phyloP scores from a whole-genome alignment of 2,888 invertebrate genomes.

The Stenodera caucasica region DNA sequence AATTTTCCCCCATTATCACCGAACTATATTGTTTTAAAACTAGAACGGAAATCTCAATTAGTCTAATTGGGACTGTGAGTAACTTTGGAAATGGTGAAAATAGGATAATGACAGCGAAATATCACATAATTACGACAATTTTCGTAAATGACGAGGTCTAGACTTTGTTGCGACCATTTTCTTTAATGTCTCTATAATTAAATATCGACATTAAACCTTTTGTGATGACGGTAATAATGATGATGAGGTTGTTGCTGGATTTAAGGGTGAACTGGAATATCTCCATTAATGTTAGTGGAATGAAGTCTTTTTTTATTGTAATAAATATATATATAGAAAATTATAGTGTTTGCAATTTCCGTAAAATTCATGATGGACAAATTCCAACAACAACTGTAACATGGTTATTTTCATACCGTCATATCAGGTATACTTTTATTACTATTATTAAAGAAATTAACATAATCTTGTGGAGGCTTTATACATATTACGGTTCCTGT shows the following conservation, averaged over 20 bases:
- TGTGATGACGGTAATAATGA: not conserved
- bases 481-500: slow-evolving; percentile 12
- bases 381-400: slow-evolving; percentile 21
- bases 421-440: slow-evolving; percentile 36
- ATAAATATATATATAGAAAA: not conserved
- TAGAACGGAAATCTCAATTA: no score
- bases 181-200: not conserved
- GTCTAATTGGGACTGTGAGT: no score
- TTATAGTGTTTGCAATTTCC: slow-evolving; percentile 4
- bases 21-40: no score
- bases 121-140: slow-evolving; percentile 31
- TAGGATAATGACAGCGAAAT: not conserved
- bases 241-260: not conserved
- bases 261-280: no score
- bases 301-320: no score
- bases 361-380: not conserved
- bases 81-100: not conserved
- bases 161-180: not conserved
- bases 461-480: slow-evolving; percentile 23
- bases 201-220: not conserved
- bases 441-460: slow-evolving; percentile 44
- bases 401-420: slow-evolving; percentile 39
- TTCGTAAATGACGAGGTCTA: slow-evolving; percentile 8
- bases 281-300: no score
- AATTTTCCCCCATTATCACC: no score